Evolutionary conservation across 2,888 invertebrate genomes (phyloP), one percentile per base, ranked within the genome.

Genomic region (Drosophila yooni): DNA sequence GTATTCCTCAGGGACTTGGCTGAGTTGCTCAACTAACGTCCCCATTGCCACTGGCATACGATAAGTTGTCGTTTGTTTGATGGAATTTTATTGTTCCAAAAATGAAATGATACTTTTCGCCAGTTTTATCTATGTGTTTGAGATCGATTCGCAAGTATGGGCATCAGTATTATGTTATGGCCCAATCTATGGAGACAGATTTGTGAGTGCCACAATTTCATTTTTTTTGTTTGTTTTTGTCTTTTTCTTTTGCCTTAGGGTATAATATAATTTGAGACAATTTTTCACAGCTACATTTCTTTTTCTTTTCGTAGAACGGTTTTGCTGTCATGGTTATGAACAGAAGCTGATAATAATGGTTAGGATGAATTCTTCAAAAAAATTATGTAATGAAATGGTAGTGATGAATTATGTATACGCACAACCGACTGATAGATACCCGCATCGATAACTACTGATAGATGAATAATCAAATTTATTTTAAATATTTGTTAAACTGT

Each of bases 1-100:
- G 82, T 70, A 82, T 80, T 88, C 86, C 80, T 70, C 40, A 15
- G 77, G 82, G 83, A 81, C 58, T 25, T 25, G 50, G 33, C 61
- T 65, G 36, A 43, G 27, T 51, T 59, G 31, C 43, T 25, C 34
- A 56, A 58, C 54, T 70, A 59, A 40, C 48, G 38, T 60, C 63
- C 70, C 36, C 34, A 48, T 40, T 50, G 60, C 65, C 64, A 51
- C 56, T 36, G 56, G 58, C 67, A 59, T 15, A 46, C 62, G 73
- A 70, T 79, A 77, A 75, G 69, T 73, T 75, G 63, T 63, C 64
- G 31, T 70, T 76, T 73, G 74, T 82, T 74, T 82, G 76, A 88
- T 83, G 75, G 54, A 52, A 61, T 78, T 70, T 78, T 66, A 82
- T 70, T 68, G 56, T 57, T 48, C 52, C 38, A 29, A 34, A 52